Conservation (phyloP, 2,113 vertebrate genomes). For the Aegypius monachus region DNA sequence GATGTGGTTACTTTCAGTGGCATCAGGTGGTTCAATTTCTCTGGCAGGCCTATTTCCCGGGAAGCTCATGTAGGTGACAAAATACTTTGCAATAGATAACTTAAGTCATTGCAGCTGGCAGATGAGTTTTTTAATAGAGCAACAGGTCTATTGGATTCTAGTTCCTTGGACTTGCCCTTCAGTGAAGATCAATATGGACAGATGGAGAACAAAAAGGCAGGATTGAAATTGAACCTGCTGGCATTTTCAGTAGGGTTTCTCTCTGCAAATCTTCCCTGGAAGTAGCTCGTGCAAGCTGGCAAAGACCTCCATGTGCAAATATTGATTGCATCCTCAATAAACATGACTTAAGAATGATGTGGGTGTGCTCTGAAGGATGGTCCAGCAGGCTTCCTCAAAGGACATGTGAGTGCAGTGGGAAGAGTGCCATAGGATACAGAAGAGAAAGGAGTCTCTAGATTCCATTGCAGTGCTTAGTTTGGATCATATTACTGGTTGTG, state of each 20-base stretch:
- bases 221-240: not conserved
- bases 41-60: not conserved
- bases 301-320: not conserved
- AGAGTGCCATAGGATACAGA: not conserved
- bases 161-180: not conserved
- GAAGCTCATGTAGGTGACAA: not conserved
- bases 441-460: not conserved
- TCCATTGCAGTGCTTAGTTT: not conserved
- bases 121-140: not conserved
- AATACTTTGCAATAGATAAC: not conserved
- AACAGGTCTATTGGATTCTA: not conserved
- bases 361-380: not conserved
- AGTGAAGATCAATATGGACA: not conserved
- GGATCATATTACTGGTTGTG: not conserved
- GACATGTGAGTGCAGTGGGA: not conserved
- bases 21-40: not conserved
- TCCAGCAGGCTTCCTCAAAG: not conserved
- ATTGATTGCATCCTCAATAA: not conserved
- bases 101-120: not conserved
- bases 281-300: fast-evolving
- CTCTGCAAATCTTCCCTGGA: not conserved
- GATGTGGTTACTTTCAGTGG: not conserved
- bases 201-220: not conserved
- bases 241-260: not conserved
- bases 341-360: not conserved